These are phyloP conservation scores for Acanthoscelides obtectus DNA, from an alignment of 2,888 invertebrate species.

Conservation along the genomic window DNA sequence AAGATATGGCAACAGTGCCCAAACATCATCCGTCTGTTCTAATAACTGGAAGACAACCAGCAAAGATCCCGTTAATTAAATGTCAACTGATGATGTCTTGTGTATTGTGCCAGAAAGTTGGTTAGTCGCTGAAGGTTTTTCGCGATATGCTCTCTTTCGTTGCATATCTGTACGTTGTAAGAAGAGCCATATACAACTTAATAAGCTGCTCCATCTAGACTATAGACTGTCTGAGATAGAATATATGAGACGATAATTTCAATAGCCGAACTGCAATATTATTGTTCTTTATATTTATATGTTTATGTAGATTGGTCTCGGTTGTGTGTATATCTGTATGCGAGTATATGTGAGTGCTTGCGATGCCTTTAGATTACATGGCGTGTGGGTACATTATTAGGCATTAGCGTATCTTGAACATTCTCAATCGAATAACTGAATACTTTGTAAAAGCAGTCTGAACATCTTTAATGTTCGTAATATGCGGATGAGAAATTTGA, in stretches of 20 bases:
- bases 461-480: no score
- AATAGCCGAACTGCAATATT: neutral
- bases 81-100: neutral
- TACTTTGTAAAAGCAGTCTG: no score
- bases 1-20: no score
- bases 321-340: neutral
- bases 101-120: neutral
- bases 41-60: neutral
- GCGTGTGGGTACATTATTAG: constrained; percentile 7
- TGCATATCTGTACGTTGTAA: neutral
- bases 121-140: neutral
- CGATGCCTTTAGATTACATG: neutral
- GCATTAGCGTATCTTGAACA: neutral
- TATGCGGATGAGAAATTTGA: no score
- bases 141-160: neutral
- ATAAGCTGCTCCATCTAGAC: neutral
- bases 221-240: neutral
- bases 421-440: neutral
- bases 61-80: neutral
- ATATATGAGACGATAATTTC: neutral
- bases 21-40: neutral
- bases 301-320: constrained; percentile 3
- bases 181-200: neutral
- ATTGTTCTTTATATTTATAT: constrained; percentile 7
- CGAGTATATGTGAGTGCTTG: neutral